Evolutionary conservation across 2,113 vertebrate genomes (phyloP).

Genomic region (Pungitius pungitius): DNA sequence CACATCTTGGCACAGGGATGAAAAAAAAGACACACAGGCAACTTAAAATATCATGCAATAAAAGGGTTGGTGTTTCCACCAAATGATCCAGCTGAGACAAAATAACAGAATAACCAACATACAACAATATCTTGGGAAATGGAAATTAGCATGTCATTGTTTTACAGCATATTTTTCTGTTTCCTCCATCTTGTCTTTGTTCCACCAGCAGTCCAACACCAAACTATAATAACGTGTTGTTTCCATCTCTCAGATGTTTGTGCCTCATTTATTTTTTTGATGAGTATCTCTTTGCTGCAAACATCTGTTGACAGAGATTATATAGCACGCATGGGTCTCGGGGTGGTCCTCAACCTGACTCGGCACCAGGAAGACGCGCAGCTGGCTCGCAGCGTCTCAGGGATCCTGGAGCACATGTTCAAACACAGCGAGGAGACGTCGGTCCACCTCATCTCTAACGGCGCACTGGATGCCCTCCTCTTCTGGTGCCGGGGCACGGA

Average conservation of each 20-base stretch:
- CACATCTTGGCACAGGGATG: background rate
- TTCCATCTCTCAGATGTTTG: background rate
- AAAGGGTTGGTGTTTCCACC: background rate
- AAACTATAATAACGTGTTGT: background rate
- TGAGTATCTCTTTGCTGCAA: background rate
- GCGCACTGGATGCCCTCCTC: slow-evolving; percentile 91
- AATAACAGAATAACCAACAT: background rate
- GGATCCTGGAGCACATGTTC: slow-evolving; percentile 99
- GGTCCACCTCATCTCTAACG: slow-evolving; percentile 87
- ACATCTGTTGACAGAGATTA: slow-evolving; percentile 84
- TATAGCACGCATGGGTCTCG: slow-evolving; percentile 90
- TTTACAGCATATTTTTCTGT: background rate
- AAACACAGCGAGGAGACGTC: slow-evolving; percentile 97
- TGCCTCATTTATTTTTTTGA: background rate
- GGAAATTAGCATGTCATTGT: background rate
- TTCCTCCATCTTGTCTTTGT: background rate
- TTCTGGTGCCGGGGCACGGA: slow-evolving; percentile 96
- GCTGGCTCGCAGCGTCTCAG: slow-evolving; percentile 87
- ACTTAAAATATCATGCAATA: background rate
- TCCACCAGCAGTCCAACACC: background rate
- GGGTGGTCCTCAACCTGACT: slow-evolving; percentile 91
- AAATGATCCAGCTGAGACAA: background rate
- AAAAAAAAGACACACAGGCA: background rate
- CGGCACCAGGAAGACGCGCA: slow-evolving; percentile 88
- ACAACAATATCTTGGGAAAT: background rate